Evolutionary conservation across 2,797 vertebrate genomes (phyloP).

Genomic region (Hippocampus kuda): DNA sequence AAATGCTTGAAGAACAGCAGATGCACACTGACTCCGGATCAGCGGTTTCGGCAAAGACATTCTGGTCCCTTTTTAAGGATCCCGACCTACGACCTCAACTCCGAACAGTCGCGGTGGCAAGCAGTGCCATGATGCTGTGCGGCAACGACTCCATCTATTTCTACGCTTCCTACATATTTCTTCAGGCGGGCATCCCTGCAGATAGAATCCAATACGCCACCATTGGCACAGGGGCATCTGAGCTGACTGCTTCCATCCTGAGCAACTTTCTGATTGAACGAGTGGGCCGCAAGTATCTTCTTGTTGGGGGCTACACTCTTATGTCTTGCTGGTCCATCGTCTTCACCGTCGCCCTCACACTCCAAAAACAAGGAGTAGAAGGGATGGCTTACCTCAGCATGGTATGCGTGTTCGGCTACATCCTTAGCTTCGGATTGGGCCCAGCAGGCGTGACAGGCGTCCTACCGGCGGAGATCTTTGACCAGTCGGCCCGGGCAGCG

Average conservation of each 20-base stretch:
- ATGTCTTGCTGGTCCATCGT: conserved; percentile 75
- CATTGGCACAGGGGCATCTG: conserved; percentile 78
- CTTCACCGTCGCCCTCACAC: conserved; percentile 72
- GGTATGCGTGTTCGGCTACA: conserved; percentile 79
- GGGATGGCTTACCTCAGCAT: conserved; percentile 81
- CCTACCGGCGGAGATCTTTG: conserved; percentile 80
- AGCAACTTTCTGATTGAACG: conserved; percentile 78
- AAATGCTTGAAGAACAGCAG: conserved; percentile 72
- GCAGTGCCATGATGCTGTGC: conserved; percentile 83
- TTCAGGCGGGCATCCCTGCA: conserved; percentile 67
- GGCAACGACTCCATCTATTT: conserved; percentile 83
- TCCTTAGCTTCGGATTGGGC: conserved; percentile 86
- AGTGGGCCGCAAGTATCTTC: conserved; percentile 66
- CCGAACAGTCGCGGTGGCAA: conserved; percentile 66
- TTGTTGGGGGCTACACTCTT: conserved; percentile 74
- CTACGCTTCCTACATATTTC: conserved; percentile 79
- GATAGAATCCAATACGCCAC: conserved; percentile 72
- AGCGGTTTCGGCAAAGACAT: conserved; percentile 35
- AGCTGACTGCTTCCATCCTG: conserved; percentile 65
- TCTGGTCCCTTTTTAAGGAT: conserved; percentile 69
- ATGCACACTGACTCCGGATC: conserved; percentile 31
- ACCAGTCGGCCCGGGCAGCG: conserved; percentile 75
- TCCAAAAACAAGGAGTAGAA: conserved; percentile 62
- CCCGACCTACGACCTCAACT: conserved; percentile 64
- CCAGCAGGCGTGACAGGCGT: conserved; percentile 84